phyloP scores from a whole-genome alignment of 2,888 invertebrate genomes.

The Dasypogon diadema region DNA sequence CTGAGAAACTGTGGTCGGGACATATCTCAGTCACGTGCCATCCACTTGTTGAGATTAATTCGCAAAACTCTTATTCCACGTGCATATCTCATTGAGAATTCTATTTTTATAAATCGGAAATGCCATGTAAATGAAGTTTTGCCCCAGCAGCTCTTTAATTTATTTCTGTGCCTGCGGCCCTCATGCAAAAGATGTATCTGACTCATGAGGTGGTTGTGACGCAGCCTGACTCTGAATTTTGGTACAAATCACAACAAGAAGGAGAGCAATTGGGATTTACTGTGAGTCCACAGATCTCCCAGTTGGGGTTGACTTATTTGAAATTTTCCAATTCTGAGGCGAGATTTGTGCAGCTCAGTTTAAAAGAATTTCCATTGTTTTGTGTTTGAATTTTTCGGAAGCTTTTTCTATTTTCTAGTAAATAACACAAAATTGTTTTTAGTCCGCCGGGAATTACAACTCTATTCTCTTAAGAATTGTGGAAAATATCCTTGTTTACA shows the following conservation, averaged over 20 bases:
- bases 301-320: neutral
- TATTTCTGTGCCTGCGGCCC: neutral
- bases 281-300: neutral
- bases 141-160: conserved; percentile 15
- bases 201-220: neutral
- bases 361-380: no score
- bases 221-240: neutral
- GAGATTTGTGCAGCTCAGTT: no score
- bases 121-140: conserved; percentile 37
- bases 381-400: no score
- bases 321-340: neutral
- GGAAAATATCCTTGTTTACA: no score
- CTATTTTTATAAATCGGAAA: conserved; percentile 45
- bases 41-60: conserved; percentile 35
- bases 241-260: neutral
- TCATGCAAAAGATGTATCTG: neutral
- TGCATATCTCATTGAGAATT: conserved; percentile 37
- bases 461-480: no score
- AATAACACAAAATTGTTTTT: no score
- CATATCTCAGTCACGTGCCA: conserved; percentile 35
- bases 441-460: no score
- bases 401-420: no score
- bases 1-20: conserved; percentile 12
- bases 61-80: conserved; percentile 24
- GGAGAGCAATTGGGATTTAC: conserved; percentile 23